Percentiles rank a stretch among this genome's conserved stretches.
Evolutionary conservation across 2,797 vertebrate genomes (phyloP).

Genomic region (Perodicticus potto): DNA sequence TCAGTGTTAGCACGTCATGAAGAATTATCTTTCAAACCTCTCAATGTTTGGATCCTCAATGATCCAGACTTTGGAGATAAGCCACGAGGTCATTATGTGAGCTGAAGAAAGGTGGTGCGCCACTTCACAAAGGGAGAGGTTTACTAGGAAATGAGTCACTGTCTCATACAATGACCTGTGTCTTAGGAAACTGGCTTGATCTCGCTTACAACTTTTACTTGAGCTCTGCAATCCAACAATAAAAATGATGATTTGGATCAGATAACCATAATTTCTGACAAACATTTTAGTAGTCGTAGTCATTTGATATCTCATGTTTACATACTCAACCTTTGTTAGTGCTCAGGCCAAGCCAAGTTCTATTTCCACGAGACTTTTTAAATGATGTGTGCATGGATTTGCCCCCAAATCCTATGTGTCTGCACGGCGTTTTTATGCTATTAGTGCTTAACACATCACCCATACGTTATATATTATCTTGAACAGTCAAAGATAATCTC

Average conservation of each 20-base stretch:
- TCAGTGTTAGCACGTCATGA: neutral
- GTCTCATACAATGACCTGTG: neutral
- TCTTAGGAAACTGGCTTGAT: neutral
- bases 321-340: neutral
- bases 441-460: neutral
- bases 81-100: neutral
- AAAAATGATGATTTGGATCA: neutral
- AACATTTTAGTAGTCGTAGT: neutral
- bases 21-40: neutral
- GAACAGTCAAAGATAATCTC: neutral
- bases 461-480: neutral
- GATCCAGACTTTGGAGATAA: neutral
- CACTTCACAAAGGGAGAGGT: neutral
- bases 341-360: neutral
- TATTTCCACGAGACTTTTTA: neutral
- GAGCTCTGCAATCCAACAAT: neutral
- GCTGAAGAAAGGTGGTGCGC: neutral
- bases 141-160: neutral
- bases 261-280: neutral
- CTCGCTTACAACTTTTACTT: neutral
- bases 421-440: neutral
- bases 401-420: neutral
- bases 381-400: neutral
- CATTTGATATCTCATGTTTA: neutral
- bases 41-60: neutral